Conservation (phyloP, 2,113 vertebrate species). For the Pelecanus crispus region DNA sequence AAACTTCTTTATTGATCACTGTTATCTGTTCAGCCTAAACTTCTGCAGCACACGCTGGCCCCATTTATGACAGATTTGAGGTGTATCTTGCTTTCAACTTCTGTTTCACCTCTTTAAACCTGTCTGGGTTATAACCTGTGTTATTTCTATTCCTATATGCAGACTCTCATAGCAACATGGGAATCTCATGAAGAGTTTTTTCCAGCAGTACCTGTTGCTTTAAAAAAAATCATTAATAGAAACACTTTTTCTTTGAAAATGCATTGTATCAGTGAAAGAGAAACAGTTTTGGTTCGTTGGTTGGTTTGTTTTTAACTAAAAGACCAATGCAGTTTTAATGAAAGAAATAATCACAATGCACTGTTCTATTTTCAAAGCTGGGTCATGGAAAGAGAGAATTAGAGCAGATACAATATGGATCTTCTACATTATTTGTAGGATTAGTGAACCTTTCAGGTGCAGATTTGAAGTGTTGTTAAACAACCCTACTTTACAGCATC, state of each 20-base stretch:
- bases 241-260: neutral
- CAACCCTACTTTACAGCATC: neutral
- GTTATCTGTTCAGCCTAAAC: neutral
- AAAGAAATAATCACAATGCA: neutral
- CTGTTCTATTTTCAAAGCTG: neutral
- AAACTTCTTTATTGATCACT: neutral
- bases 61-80: neutral
- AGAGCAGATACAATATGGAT: neutral
- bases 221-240: neutral
- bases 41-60: neutral
- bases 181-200: neutral
- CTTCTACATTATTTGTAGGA: neutral
- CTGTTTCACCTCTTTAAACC: neutral
- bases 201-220: neutral
- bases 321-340: neutral
- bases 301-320: neutral
- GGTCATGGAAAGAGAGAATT: neutral
- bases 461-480: neutral
- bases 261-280: neutral
- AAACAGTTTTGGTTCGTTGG: neutral
- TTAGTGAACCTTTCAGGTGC: neutral
- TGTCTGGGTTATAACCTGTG: neutral
- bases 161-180: neutral
- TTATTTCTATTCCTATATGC: neutral
- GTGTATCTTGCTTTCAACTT: neutral